These are phyloP conservation scores for Vidua chalybeata DNA, from an alignment of 2,113 vertebrate genomes.

Conservation along the genomic window DNA sequence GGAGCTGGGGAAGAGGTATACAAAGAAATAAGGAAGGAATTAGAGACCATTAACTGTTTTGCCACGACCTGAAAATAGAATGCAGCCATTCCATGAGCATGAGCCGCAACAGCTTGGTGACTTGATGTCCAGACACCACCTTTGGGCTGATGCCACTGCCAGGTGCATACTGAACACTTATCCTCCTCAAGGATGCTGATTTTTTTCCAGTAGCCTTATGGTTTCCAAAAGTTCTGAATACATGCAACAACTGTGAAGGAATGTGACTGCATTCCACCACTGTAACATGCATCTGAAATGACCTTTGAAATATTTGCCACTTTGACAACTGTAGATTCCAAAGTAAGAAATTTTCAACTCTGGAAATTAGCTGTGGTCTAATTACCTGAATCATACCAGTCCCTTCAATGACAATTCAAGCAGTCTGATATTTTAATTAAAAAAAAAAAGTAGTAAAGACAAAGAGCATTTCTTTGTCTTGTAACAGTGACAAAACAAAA, in stretches of 20 bases:
- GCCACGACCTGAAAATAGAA: background rate
- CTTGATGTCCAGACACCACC: rapidly evolving
- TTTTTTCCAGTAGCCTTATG: background rate
- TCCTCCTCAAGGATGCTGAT: background rate
- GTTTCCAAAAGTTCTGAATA: background rate
- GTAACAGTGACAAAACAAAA: background rate
- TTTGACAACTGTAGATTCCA: background rate
- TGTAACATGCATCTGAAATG: background rate
- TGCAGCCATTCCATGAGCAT: rapidly evolving
- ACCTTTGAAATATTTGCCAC: background rate
- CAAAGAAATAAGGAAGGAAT: background rate
- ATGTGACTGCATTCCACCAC: background rate
- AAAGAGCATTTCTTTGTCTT: background rate
- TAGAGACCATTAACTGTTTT: background rate
- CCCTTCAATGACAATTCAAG: background rate
- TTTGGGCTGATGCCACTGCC: background rate
- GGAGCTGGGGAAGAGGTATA: background rate
- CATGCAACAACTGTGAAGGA: background rate
- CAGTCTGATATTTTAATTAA: background rate
- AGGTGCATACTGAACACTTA: background rate
- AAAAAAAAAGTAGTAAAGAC: background rate
- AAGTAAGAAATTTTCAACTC: background rate
- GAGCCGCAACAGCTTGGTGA: background rate
- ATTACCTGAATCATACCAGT: background rate
- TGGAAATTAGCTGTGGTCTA: background rate